Conservation (phyloP, 2,113 vertebrate species). For the Plotosus lineatus region DNA sequence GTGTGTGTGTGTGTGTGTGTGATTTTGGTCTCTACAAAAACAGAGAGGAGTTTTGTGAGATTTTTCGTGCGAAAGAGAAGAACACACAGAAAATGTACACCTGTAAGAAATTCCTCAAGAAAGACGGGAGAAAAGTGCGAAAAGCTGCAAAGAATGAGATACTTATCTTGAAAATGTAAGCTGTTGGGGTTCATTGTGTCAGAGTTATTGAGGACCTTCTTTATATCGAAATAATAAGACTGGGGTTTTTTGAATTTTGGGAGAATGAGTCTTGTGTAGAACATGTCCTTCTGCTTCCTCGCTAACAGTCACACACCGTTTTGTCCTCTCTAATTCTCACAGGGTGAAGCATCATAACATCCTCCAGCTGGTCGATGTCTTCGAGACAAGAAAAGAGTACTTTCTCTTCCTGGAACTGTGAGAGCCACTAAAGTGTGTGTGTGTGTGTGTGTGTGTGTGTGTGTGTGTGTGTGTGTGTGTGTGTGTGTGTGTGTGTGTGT, state of each 20-base stretch:
- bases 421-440: constrained; percentile 65
- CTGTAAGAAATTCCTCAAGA: constrained; percentile 98
- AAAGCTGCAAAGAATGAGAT: constrained; percentile 99
- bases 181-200: background rate
- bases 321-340: constrained; percentile 42
- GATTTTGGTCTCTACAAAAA: constrained; percentile 36
- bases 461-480: background rate
- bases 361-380: constrained; percentile 93
- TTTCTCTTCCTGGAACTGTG: constrained; percentile 98
- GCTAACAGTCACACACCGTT: constrained; percentile 41
- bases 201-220: background rate
- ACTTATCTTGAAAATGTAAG: constrained; percentile 94
- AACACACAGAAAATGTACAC: constrained; percentile 93
- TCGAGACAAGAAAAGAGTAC: constrained; percentile 97
- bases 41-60: constrained; percentile 98
- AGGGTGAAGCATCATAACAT: constrained; percentile 99
- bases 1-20: too few species aligned
- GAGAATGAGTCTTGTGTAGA: constrained; percentile 23
- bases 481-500: background rate
- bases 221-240: background rate
- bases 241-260: background rate
- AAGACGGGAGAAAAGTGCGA: constrained; percentile 94
- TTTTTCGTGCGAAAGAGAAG: constrained; percentile 96
- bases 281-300: constrained; percentile 39
- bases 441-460: background rate